Evolutionary conservation across 2,797 vertebrate species (phyloP).

Genomic region (Graptemys geographica): DNA sequence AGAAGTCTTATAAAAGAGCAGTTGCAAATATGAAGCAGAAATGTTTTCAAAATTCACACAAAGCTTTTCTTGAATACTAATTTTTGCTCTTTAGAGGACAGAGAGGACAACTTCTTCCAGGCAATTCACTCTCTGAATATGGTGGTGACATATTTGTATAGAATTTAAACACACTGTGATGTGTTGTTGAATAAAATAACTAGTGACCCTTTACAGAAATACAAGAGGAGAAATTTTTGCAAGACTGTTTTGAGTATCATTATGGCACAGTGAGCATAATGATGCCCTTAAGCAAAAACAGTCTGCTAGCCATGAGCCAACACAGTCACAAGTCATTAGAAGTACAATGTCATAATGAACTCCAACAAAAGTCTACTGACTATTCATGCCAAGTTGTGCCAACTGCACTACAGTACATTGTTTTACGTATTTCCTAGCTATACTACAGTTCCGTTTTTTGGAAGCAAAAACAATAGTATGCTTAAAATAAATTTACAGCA

Average conservation of each 20-base stretch:
- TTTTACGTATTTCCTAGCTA: neutral
- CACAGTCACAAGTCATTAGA: neutral
- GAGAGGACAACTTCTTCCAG: neutral
- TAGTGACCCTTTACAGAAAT: neutral
- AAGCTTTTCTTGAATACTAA: neutral
- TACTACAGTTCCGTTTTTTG: neutral
- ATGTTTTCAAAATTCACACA: neutral
- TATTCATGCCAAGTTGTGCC: neutral
- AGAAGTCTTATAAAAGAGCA: neutral
- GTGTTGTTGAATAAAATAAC: neutral
- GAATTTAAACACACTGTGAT: neutral
- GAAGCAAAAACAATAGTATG: neutral
- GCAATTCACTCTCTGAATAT: neutral
- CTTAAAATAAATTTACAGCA: neutral
- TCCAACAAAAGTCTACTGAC: neutral
- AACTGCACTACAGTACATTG: neutral
- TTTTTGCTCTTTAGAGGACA: neutral
- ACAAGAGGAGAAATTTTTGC: neutral
- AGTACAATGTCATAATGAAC: neutral
- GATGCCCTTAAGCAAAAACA: slow-evolving; percentile 33
- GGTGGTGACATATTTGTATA: too few species aligned
- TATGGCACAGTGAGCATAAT: neutral
- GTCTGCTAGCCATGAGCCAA: slow-evolving; percentile 3
- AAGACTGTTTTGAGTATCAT: neutral
- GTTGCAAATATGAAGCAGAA: neutral